Conservation (phyloP, 2,888 invertebrate genomes). For the Chorisops tibialis region DNA sequence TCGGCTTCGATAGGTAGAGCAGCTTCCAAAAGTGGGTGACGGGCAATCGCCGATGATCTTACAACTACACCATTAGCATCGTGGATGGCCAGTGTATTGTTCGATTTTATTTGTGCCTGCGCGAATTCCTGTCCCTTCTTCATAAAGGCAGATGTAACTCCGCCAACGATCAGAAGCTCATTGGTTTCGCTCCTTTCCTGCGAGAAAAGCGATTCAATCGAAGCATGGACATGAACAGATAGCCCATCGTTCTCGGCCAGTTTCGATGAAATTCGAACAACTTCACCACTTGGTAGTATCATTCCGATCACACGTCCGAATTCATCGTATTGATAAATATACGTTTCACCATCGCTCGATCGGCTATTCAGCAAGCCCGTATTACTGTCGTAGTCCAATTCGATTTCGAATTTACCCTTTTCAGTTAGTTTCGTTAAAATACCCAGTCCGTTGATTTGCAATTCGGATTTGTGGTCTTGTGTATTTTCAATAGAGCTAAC, state of each 20-base stretch:
- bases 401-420: slow-evolving; percentile 84
- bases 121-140: slow-evolving; percentile 70
- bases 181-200: slow-evolving; percentile 56
- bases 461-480: slow-evolving; percentile 86
- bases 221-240: slow-evolving; percentile 67
- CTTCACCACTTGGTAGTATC: slow-evolving; percentile 88
- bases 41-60: slow-evolving; percentile 72
- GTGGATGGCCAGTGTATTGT: slow-evolving; percentile 73
- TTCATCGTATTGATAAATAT: slow-evolving; percentile 87
- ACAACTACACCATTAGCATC: slow-evolving; percentile 73
- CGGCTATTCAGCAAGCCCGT: slow-evolving; percentile 82
- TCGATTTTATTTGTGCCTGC: slow-evolving; percentile 71
- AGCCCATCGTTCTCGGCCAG: slow-evolving; percentile 74
- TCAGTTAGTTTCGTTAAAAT: slow-evolving; percentile 84
- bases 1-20: slow-evolving; percentile 84
- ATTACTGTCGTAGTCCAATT: slow-evolving; percentile 86
- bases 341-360: slow-evolving; percentile 81
- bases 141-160: slow-evolving; percentile 65
- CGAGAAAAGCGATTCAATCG: slow-evolving; percentile 57
- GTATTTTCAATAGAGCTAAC: slow-evolving; percentile 93
- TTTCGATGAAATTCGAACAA: slow-evolving; percentile 73
- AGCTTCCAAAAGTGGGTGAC: slow-evolving; percentile 79
- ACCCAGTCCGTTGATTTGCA: slow-evolving; percentile 90
- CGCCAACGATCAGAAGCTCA: slow-evolving; percentile 63
- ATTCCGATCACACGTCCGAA: slow-evolving; percentile 82